Evolutionary conservation across 2,113 vertebrate genomes (phyloP), one percentile per base, ranked within the genome.

Genomic region (Notothenia coriiceps): DNA sequence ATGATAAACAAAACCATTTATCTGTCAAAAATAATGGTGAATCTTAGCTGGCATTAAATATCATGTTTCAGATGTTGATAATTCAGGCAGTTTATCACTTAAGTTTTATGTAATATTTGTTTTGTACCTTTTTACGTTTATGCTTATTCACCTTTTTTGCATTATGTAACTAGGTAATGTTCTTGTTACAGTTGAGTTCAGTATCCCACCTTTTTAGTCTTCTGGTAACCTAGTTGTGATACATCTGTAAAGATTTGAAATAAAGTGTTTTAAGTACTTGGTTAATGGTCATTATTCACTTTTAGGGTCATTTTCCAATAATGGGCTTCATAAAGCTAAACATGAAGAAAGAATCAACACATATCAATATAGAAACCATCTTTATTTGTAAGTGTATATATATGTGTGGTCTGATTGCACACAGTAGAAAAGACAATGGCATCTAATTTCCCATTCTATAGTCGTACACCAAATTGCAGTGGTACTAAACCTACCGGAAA

Each of bases 201-300:
- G 74, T 90, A 91, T 90, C 86, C 71, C 85, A 88, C 75, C 79
- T 91, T 92, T 93, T 89, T 94, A 93, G 93, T 92, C 84, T 92
- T 87, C 59, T 78, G 91, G 82, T 91, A 92, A 93, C 86, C 88
- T 93, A 93, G 93, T 92, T 94, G 93, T 93, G 87, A 94, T 93
- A 93, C 90, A 91, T 92, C 90, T 94, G 92, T 92, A 93, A 94
- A 93, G 84, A 91, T 93, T 93, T 93, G 88, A 94, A 94, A 93
- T 93, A 94, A 94, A 91, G 90, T 92, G 92, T 94, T 94, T 93
- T 91, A 93, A 91, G 80, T 86, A 93, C 80, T 88, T 91, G 72
- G 56, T 90, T 56, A 64, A 33, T 40, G 57, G 59, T 59, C 35
- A 9, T 65, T 35, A 11, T 70, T 49, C 3, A 29, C 25, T 67